These are phyloP conservation scores for Siniperca scherzeri DNA, from an alignment of 2,797 vertebrate genomes.

Conservation along the genomic window DNA sequence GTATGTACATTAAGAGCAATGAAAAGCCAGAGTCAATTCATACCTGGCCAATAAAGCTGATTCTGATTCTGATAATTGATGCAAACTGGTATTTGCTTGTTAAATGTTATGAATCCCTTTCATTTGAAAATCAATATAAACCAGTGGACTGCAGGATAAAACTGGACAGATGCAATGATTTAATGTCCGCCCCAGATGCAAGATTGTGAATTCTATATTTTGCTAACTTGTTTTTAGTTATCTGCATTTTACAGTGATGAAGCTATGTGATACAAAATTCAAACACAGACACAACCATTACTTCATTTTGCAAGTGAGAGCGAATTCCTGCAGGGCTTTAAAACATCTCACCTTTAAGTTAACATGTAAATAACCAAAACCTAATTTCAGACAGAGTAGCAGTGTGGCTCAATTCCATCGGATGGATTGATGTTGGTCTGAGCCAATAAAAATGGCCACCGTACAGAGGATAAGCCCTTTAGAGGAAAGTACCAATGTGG, in stretches of 20 bases:
- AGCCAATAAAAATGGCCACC: not conserved
- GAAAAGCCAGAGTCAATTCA: too few relatives aligned
- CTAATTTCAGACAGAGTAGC: not conserved
- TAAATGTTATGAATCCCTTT: slow-evolving; percentile 21
- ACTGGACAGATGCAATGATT: not conserved
- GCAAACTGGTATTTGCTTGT: slow-evolving; percentile 2
- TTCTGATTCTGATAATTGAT: slow-evolving; percentile 2
- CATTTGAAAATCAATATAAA: not conserved
- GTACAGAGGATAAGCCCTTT: not conserved
- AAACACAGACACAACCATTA: not conserved
- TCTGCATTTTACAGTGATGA: not conserved
- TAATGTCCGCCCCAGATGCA: not conserved
- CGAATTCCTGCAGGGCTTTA: not conserved
- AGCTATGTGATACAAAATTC: not conserved
- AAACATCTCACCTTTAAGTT: not conserved
- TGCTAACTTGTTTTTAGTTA: not conserved
- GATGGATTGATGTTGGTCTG: not conserved
- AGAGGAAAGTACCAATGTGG: not conserved
- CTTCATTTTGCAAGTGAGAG: not conserved
- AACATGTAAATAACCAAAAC: not conserved
- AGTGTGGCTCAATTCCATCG: not conserved
- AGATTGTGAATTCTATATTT: not conserved
- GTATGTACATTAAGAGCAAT: too few relatives aligned
- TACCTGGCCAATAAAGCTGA: not conserved
- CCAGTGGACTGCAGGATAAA: not conserved